These are phyloP conservation scores for Drosophila kohkoa DNA, from an alignment of 1,140 invertebrate genomes.

Conservation along the genomic window DNA sequence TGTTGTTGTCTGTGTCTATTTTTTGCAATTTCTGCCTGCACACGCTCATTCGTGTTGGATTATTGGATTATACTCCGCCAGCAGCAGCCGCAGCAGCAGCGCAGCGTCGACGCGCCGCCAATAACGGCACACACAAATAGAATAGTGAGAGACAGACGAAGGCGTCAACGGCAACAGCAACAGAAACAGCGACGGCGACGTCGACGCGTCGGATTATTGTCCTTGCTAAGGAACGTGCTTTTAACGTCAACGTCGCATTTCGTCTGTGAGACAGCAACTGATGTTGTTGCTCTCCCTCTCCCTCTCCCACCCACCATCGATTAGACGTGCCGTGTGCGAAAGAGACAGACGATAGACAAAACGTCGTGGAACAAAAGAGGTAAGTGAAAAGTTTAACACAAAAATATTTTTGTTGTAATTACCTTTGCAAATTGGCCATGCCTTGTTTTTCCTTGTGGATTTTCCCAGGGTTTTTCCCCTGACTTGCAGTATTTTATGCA, in stretches of 20 bases:
- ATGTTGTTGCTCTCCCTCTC: neutral
- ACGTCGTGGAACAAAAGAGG: slow-evolving; percentile 5
- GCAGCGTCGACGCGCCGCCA: slow-evolving; percentile 53
- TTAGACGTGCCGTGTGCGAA: neutral
- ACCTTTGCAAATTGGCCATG: slow-evolving; percentile 31
- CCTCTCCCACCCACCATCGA: neutral
- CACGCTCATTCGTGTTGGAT: slow-evolving; percentile 80
- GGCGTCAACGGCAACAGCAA: slow-evolving; percentile 5
- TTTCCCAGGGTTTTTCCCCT: slow-evolving; percentile 16
- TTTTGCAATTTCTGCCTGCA: slow-evolving; percentile 75
- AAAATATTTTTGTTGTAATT: slow-evolving; percentile 29
- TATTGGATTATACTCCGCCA: slow-evolving; percentile 73
- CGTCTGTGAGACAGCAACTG: slow-evolving; percentile 10
- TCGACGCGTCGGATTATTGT: slow-evolving; percentile 55
- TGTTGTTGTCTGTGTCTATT: slow-evolving; percentile 64
- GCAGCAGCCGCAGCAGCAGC: slow-evolving; percentile 20
- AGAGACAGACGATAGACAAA: slow-evolving; percentile 2
- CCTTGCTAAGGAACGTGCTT: slow-evolving; percentile 55
- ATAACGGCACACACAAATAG: slow-evolving; percentile 58
- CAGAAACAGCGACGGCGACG: neutral
- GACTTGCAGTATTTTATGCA: neutral
- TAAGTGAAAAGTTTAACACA: slow-evolving; percentile 9
- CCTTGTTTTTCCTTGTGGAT: slow-evolving; percentile 10
- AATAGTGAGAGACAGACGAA: slow-evolving; percentile 14
- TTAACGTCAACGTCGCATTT: slow-evolving; percentile 36